Evolutionary conservation across 2,888 invertebrate genomes (phyloP).

Genomic region (Chloroclystis v-ata): DNA sequence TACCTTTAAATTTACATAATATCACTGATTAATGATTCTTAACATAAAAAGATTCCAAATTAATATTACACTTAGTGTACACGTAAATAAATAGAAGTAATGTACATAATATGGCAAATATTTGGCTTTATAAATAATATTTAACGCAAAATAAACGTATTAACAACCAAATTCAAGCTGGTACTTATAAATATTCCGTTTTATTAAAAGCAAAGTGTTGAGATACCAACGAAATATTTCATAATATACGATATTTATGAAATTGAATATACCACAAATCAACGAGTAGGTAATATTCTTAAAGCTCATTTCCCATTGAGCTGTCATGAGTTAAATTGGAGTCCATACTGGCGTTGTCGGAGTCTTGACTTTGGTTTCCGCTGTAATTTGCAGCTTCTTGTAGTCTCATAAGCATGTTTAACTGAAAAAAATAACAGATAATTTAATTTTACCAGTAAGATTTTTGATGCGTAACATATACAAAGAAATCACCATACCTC

Average conservation of each 20-base stretch:
- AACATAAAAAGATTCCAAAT: conserved; percentile 39
- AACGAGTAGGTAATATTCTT: conserved; percentile 26
- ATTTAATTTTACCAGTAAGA: no score
- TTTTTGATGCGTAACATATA: no score
- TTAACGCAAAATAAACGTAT: conserved; percentile 41
- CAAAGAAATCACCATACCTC: no score
- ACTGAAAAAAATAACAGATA: conserved; percentile 59
- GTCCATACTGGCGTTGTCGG: conserved; percentile 91
- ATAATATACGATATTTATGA: conserved; percentile 8
- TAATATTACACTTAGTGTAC: conserved; percentile 50
- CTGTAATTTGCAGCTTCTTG: conserved; percentile 97
- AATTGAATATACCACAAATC: conserved; percentile 4
- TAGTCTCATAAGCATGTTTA: conserved; percentile 96
- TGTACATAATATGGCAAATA: conserved; percentile 73
- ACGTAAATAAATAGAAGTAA: conserved; percentile 64
- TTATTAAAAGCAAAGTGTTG: conserved; percentile 18
- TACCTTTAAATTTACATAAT: conserved; percentile 20
- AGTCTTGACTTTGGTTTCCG: conserved; percentile 93
- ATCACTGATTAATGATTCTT: conserved; percentile 27
- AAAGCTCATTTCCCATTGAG: conserved; percentile 77
- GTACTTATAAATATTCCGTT: conserved; percentile 19
- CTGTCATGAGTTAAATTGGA: conserved; percentile 86
- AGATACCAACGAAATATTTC: conserved; percentile 19
- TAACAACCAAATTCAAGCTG: conserved; percentile 23
- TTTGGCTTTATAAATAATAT: conserved; percentile 70